Evolutionary conservation across 2,888 invertebrate species (phyloP).

Genomic region (Acanthopleura granulata): DNA sequence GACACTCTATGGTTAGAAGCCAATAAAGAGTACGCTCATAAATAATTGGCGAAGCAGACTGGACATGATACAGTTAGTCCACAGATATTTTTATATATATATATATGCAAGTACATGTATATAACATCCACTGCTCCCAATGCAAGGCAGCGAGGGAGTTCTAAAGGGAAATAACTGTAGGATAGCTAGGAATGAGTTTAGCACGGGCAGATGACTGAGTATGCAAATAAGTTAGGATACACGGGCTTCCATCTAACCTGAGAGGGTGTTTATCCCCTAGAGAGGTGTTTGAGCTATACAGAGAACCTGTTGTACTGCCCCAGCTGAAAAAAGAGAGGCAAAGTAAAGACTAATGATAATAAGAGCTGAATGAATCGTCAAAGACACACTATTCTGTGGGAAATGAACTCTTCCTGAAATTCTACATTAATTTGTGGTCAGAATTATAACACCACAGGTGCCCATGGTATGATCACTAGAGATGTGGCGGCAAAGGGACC

Average conservation of each 20-base stretch:
- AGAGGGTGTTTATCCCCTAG: constrained; percentile 47
- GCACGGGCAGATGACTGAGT: not conserved
- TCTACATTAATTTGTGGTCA: too few relatives aligned
- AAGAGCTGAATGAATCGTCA: too few relatives aligned
- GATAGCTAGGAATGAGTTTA: not conserved
- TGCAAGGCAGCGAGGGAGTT: not conserved
- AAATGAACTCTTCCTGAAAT: too few relatives aligned
- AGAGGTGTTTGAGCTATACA: constrained; percentile 59
- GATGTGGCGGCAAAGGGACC: too few relatives aligned
- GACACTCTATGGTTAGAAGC: too few relatives aligned
- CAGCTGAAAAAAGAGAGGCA: constrained; percentile 42
- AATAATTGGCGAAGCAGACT: not conserved
- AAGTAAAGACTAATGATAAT: not conserved
- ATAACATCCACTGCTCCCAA: too few relatives aligned
- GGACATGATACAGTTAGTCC: too few relatives aligned
- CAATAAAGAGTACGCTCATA: not conserved
- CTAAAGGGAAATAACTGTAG: constrained; percentile 9
- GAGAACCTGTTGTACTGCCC: constrained; percentile 42
- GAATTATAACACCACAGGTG: too few relatives aligned
- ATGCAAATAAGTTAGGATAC: not conserved
- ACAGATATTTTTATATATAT: too few relatives aligned
- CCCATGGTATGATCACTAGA: too few relatives aligned
- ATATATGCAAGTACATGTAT: too few relatives aligned
- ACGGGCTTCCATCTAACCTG: constrained; percentile 24
- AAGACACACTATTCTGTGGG: too few relatives aligned